Evolutionary conservation across 2,797 vertebrate genomes (phyloP).

Genomic region (Mus spretus): DNA sequence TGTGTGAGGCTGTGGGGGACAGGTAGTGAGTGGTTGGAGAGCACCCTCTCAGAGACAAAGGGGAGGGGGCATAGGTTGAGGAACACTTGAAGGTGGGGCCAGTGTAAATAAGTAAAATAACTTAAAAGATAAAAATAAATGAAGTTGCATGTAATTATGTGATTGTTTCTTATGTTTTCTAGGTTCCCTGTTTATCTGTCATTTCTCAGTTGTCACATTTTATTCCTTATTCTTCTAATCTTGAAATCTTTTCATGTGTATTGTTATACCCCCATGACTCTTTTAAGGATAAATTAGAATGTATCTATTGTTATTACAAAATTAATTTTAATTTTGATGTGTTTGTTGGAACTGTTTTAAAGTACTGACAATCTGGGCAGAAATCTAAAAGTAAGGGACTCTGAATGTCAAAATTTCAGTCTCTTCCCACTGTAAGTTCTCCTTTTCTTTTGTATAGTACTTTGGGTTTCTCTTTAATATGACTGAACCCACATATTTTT

Average conservation of each 20-base stretch:
- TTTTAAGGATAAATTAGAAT: not conserved
- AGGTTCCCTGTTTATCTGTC: not conserved
- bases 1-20: no score
- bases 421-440: not conserved
- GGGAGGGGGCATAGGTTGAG: no score
- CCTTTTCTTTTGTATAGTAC: not conserved
- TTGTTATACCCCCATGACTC: not conserved
- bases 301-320: not conserved
- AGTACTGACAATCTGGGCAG: not conserved
- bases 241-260: not conserved
- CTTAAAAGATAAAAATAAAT: not conserved
- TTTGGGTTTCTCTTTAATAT: not conserved
- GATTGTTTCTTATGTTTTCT: not conserved
- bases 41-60: no score
- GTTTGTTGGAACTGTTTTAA: not conserved
- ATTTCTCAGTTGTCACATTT: not conserved
- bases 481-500: not conserved
- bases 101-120: not conserved
- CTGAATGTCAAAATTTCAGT: not conserved
- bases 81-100: no score
- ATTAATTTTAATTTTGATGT: not conserved
- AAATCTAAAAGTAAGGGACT: not conserved
- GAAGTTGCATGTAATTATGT: not conserved
- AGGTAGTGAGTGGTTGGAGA: no score
- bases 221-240: not conserved